Conservation (phyloP, 1,140 invertebrate species). For the Trachymyrmex cornetzi region DNA sequence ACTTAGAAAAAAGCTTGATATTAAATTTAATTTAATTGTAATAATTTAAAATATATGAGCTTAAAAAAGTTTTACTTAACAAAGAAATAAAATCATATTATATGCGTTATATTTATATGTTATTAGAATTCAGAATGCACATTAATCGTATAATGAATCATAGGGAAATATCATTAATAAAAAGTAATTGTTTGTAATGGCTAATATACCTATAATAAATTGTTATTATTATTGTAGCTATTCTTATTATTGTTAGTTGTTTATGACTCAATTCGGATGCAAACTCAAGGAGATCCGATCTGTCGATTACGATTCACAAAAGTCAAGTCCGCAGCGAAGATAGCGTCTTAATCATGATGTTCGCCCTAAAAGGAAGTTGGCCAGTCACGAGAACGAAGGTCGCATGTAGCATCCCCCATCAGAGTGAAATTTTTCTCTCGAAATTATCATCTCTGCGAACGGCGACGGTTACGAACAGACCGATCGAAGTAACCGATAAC, state of each 20-base stretch:
- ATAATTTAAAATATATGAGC: no score
- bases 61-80: background rate
- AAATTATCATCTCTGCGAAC: conserved; percentile 42
- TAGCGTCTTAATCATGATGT: conserved; percentile 47
- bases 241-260: conserved; percentile 7
- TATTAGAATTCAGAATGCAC: background rate
- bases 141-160: background rate
- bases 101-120: background rate
- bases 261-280: conserved; percentile 31
- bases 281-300: conserved; percentile 13
- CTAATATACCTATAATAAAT: background rate
- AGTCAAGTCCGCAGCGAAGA: conserved; percentile 22
- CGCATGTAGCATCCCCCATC: conserved; percentile 40
- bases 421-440: conserved; percentile 12
- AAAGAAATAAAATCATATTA: conserved; percentile 10
- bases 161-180: background rate
- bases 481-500: conserved; percentile 47
- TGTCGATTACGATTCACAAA: conserved; percentile 29
- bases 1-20: background rate
- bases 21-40: background rate
- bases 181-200: background rate
- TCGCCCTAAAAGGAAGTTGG: conserved; percentile 42
- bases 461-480: background rate
- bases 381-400: conserved; percentile 44
- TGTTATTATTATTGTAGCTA: background rate